These are phyloP conservation scores for Excalfactoria chinensis DNA, from an alignment of 2,113 vertebrate species.

Conservation along the genomic window DNA sequence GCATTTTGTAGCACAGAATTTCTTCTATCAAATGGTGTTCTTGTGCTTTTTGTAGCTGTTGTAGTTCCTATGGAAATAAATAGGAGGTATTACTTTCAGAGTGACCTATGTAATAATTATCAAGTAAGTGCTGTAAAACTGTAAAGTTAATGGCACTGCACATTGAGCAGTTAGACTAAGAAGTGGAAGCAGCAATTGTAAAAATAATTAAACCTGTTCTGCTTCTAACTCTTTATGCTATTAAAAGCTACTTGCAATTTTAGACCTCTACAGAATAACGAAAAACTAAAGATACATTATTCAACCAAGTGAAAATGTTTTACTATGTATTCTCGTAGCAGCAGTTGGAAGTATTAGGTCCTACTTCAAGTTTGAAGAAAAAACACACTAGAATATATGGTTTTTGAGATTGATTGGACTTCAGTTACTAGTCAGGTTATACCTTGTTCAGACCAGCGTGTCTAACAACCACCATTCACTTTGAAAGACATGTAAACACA, in stretches of 20 bases:
- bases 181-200: constrained; percentile 5
- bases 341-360: neutral
- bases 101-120: neutral
- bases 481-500: neutral
- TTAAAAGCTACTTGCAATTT: constrained; percentile 27
- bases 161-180: neutral
- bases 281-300: neutral
- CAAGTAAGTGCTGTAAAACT: neutral
- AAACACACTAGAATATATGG: neutral
- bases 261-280: constrained; percentile 7
- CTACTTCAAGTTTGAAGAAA: neutral
- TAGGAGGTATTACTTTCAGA: too few species aligned
- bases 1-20: too few species aligned
- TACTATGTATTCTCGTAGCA: neutral
- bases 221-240: constrained; percentile 2
- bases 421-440: neutral
- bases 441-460: neutral
- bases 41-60: too few species aligned
- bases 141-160: neutral
- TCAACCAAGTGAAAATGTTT: neutral
- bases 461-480: neutral
- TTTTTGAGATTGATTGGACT: neutral
- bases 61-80: too few species aligned
- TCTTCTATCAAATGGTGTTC: too few species aligned
- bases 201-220: constrained; percentile 37